Percentiles rank a stretch among this genome's conserved stretches.
Conservation (phyloP, 1,140 invertebrate species). For the Riptortus pedestris region DNA sequence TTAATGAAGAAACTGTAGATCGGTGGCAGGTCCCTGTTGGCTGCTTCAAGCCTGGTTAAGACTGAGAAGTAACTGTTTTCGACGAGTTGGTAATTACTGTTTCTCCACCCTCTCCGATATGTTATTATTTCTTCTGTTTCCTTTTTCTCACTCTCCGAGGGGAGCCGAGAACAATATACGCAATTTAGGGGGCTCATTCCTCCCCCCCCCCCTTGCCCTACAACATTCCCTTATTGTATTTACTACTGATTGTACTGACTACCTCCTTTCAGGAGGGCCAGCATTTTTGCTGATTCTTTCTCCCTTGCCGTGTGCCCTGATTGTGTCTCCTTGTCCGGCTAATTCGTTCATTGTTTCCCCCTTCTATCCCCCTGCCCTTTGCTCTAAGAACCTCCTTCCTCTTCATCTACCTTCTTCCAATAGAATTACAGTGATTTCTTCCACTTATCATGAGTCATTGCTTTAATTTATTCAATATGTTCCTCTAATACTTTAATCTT, state of each 20-base stretch:
- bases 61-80: neutral
- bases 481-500: no score
- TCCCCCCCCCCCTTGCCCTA: no score
- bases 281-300: slow-evolving; percentile 6
- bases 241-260: neutral
- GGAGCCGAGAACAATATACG: neutral
- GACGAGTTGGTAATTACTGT: slow-evolving; percentile 6
- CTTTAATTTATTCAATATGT: no score
- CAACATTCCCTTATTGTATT: no score
- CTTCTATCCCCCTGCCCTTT: neutral
- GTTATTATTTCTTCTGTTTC: slow-evolving; percentile 10
- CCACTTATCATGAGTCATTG: no score
- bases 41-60: no score
- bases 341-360: slow-evolving; percentile 6
- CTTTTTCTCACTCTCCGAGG: slow-evolving; percentile 4
- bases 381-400: no score
- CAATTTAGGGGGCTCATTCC: neutral
- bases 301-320: neutral
- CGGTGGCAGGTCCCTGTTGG: no score
- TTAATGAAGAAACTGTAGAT: no score
- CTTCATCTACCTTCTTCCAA: no score
- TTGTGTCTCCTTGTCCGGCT: slow-evolving; percentile 7
- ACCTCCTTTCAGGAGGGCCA: slow-evolving; percentile 2
- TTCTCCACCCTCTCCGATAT: neutral
- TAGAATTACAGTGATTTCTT: no score